Percentiles rank a stretch among this genome's conserved stretches.
Evolutionary conservation across 2,797 vertebrate genomes (phyloP).

Genomic region (Limnodromus scolopaceus): DNA sequence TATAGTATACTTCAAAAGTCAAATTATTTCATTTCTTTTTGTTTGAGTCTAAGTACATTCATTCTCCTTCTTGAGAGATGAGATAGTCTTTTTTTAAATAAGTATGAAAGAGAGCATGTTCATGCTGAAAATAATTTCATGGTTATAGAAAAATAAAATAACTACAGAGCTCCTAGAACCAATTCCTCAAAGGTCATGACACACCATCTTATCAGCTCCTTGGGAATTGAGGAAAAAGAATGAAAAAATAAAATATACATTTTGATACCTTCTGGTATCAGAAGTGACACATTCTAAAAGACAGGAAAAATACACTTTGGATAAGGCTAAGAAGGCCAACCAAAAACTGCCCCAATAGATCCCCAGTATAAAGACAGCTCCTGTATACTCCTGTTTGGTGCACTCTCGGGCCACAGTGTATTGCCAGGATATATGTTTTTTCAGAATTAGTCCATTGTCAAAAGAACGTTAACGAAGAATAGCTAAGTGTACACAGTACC

Average conservation of each 20-base stretch:
- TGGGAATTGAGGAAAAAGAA: background rate
- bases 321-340: background rate
- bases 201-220: background rate
- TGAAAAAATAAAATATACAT: accelerated
- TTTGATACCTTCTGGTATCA: background rate
- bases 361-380: background rate
- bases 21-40: background rate
- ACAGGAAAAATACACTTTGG: background rate
- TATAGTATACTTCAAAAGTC: background rate
- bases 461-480: background rate
- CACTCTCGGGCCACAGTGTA: background rate
- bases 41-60: background rate
- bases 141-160: background rate
- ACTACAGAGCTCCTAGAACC: background rate
- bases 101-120: background rate
- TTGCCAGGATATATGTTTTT: background rate
- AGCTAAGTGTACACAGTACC: background rate
- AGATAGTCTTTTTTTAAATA: background rate
- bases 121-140: background rate
- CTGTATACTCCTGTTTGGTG: background rate
- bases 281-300: background rate
- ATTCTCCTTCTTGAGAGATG: background rate
- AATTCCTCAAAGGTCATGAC: background rate
- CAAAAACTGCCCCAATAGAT: background rate
- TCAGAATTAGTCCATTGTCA: background rate